Base-by-base conservation (phyloP, 2,888 invertebrate species). In the Nysson spinosus region DNA sequence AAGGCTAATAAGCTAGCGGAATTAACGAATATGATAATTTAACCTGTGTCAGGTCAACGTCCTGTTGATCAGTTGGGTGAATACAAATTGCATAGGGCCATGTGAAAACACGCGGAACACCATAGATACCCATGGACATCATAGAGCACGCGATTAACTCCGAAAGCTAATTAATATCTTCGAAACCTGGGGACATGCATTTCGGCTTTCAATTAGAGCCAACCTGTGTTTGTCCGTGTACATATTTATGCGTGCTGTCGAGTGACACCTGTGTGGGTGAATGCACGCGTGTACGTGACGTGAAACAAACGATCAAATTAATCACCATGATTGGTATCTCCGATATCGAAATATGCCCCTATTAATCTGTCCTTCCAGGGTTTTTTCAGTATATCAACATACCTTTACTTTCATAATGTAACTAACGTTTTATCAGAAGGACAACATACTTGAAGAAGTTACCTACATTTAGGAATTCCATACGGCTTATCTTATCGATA, bases 291-390 rank as follows among this genome's bases (percentile, higher is more conserved):
- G 69, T 63, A 72, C 62, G 67, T 70, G 73, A 76, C 63, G 35
- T 63, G 52, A 73, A 74, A 80, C 78, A 77, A 80, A 75, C 78
- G 78, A 74, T 70, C 70, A 56, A 72, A 80, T 83, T 83, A 81
- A 83, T 83, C 78, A 80, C 58, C 44, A 16, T 63, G 69, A 78
- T 81, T 73, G 67, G 61, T 69, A 78, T 80, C 77, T 69, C 55
- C 67, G 64, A 79, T 79, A 68, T 62, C 54, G 54, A 77, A 73
- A 72, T 74, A 72, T 73, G 64, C 66, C 63, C 30, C 64, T 65
- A 63, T 66, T 62, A 63, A 60, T 56, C 47, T 43, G 30, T 50
- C 43, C 49, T 56, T 52, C 4, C 2, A n/a, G 9, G 16, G 1
- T 3, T n/a, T n/a, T n/a, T n/a, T n/a, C n/a, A n/a, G n/a, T n/a